Evolutionary conservation across 2,113 vertebrate species (phyloP).

Genomic region (Heliornis fulica): DNA sequence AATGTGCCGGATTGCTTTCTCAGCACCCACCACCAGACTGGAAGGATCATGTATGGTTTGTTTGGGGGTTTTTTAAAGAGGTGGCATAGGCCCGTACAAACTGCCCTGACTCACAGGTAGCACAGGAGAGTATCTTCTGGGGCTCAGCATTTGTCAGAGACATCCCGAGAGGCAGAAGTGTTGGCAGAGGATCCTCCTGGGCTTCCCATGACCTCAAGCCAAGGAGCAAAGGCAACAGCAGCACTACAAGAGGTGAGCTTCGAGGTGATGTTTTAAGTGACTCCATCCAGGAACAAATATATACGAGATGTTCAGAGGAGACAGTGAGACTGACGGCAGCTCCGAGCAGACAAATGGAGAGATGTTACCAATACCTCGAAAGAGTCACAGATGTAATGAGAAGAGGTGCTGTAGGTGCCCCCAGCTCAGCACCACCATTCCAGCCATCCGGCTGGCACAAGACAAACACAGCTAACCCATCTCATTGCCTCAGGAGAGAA

Average conservation of each 20-base stretch:
- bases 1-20: not conserved
- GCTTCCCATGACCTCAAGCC: accelerated
- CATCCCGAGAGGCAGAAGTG: not conserved
- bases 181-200: not conserved
- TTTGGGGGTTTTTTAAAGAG: not conserved
- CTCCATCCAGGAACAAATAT: not conserved
- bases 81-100: not conserved
- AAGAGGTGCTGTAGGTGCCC: not conserved
- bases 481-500: not conserved
- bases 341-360: not conserved
- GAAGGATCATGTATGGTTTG: too few relatives aligned
- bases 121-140: not conserved
- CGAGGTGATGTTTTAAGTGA: not conserved
- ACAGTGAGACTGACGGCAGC: not conserved
- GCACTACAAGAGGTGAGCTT: not conserved
- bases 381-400: too few relatives aligned
- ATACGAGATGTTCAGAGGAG: not conserved
- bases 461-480: not conserved
- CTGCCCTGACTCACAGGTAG: not conserved
- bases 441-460: not conserved
- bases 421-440: not conserved
- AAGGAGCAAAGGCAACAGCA: not conserved
- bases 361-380: not conserved
- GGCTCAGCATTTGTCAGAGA: not conserved
- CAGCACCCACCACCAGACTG: not conserved